Base-by-base conservation (phyloP, 2,797 vertebrate species). In the Balearica regulorum region DNA sequence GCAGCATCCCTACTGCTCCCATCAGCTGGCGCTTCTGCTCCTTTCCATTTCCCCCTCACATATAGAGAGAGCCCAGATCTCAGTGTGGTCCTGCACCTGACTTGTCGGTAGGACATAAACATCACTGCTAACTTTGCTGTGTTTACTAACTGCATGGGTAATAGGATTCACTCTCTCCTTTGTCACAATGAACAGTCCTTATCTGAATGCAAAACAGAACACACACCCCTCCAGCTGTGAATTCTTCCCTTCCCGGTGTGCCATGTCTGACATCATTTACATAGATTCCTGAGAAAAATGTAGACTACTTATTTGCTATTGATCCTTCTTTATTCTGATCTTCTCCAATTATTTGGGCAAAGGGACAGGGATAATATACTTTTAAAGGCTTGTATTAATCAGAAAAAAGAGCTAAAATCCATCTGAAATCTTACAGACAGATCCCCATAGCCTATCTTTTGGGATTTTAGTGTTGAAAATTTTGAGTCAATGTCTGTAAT, bases 401-500 rank as follows among this genome's bases (percentile, higher is more conserved):
- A 96, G 87, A 39, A 69, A 72, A 75, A 81, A 62, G 61, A 89
- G 46, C 82, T 62, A 94, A 94, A 91, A 84, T 84, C 80, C 28
- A 26, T 79, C 37, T 70, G 58, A 93, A 94, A 70, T 94, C 73
- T 93, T 86, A 29, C 70, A 81, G 79, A 62, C 26, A 94, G 25
- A 66, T 87, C 31, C 37, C 8, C 26, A 81, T 58, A 65, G 72
- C 66, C 51, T 91, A 35, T 84, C 7, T 0, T 93, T 92, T 87
- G 85, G 85, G 93, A 93, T 90, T 94, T 89, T 82, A 94, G 41
- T 55, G 65, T n/a, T 83, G 69, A 91, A 86, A 92, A 94, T 85
- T 91, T 94, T 91, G 94, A 73, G 86, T 96, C 89, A 94, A 91
- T 89, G 69, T 86, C 51, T 93, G 66, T 81, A 92, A 92, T 81